Percentiles rank a stretch among this genome's conserved stretches.
phyloP scores from a whole-genome alignment of 2,797 vertebrate species.

The Carduelis carduelis region DNA sequence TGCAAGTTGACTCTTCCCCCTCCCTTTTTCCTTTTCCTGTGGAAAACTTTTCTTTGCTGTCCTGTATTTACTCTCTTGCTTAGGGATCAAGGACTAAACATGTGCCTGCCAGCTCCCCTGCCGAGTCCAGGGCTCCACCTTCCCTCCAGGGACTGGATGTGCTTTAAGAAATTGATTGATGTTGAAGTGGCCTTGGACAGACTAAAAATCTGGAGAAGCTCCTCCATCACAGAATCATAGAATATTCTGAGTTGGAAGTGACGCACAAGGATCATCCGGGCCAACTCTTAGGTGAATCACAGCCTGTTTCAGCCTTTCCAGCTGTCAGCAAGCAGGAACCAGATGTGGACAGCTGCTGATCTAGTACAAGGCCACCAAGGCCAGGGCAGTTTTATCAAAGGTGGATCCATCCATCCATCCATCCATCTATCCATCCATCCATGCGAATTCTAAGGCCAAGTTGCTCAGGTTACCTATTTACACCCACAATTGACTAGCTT shows the following conservation, averaged over 20 bases:
- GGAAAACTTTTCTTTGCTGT: not conserved
- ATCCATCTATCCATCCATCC: not conserved
- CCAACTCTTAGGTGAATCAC: not conserved
- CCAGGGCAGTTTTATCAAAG: not conserved
- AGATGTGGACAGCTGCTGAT: not conserved
- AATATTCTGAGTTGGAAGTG: not conserved
- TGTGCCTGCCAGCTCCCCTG: not conserved
- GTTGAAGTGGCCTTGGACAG: not conserved
- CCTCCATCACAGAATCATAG: not conserved
- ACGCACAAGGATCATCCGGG: not conserved
- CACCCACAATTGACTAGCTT: not conserved
- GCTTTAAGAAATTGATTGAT: not conserved
- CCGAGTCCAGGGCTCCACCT: not conserved
- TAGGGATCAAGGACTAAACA: not conserved
- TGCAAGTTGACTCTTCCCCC: not conserved
- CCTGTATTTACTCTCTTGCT: not conserved
- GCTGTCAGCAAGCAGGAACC: not conserved
- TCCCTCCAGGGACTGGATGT: not conserved
- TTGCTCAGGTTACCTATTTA: not conserved
- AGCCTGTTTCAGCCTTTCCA: not conserved
- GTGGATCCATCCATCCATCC: fast-evolving
- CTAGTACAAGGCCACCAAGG: not conserved
- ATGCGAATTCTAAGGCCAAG: not conserved
- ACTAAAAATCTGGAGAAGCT: not conserved
- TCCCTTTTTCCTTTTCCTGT: not conserved